Conservation (phyloP, 2,888 invertebrate species). For the Melinaea marsaeus region DNA sequence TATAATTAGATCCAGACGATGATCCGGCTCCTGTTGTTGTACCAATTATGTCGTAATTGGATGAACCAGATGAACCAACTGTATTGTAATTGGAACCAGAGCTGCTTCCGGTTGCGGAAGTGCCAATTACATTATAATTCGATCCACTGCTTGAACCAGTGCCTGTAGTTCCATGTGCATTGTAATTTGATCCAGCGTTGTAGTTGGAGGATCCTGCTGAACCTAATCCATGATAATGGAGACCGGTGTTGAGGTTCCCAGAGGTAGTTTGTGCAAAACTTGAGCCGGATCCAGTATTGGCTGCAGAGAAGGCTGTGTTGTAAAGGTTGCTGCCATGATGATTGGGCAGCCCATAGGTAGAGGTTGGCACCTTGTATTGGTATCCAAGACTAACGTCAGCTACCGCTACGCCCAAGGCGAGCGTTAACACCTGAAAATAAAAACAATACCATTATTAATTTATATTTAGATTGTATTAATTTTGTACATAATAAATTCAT, state of each 20-base stretch:
- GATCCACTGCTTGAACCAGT: constrained; percentile 17
- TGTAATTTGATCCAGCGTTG: not conserved
- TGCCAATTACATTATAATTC: constrained; percentile 15
- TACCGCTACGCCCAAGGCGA: constrained; percentile 48
- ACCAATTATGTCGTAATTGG: constrained; percentile 8
- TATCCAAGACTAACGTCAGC: constrained; percentile 63
- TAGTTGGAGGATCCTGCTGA: constrained; percentile 5
- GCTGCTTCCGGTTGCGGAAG: constrained; percentile 7
- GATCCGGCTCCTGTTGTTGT: constrained; percentile 5
- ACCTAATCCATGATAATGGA: constrained; percentile 12
- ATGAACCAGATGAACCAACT: constrained; percentile 6
- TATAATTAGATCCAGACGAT: constrained; percentile 2
- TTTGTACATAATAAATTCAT: not conserved
- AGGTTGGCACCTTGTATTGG: constrained; percentile 62
- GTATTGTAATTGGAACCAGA: constrained; percentile 18
- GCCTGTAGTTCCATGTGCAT: constrained; percentile 4
- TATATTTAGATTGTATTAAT: not conserved
- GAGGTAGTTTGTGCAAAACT: constrained; percentile 11
- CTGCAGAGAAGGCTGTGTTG: constrained; percentile 21
- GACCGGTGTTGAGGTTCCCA: constrained; percentile 6
- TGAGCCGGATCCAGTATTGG: constrained; percentile 11
- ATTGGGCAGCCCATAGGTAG: constrained; percentile 62
- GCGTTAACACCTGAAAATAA: constrained; percentile 54
- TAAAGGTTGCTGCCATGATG: constrained; percentile 41
- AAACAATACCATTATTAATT: constrained; percentile 8